Base-by-base conservation (phyloP, 1,140 invertebrate genomes). In the Hylaeus anthracinus region DNA sequence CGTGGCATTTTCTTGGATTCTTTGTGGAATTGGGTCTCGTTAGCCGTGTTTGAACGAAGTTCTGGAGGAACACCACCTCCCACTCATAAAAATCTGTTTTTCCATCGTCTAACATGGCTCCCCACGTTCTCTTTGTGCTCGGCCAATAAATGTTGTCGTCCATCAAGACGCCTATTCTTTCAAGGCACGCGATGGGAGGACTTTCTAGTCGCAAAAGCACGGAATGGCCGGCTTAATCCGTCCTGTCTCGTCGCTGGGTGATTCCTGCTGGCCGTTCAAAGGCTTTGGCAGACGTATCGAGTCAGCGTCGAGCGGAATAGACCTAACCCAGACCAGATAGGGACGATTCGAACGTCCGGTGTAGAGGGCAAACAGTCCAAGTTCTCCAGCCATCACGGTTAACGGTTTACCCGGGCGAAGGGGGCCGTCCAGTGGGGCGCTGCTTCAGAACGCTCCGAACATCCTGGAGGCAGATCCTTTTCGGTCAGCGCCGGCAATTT, bases 401-500 rank as follows among this genome's bases (percentile, higher is more conserved):
- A 78, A 78, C 76, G 66, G 45, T 26, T 71, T 43, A 61, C 15
- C 75, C 45, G 4, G 48, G 39, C 43, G 45, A 72, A 63, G 58
- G 60, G 48, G 66, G 39, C 39, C 5, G 60, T 84, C 56, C 48
- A 77, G 73, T 76, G 72, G 37, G 26, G 58, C 74, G 56, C 61
- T 53, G 48, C 73, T 82, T 58, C 51, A 15, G 71, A 48, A 3
- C 66, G 75, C 41, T 58, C 26, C 48, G 51, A 39, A 70, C 56
- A 64, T 86, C 70, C 45, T 58, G 55, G 37, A 72, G 51, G 74
- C 74, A 83, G 72, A 79, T 86, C 60, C 76, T 71, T 74, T 73
- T 77, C 75, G 85, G 84, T 83, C 85, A 86, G 72, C 84, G 72
- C 58, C 76, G 43, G 81, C 81, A 86, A 86, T 86, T 81, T 70